Percentiles rank a stretch among this genome's conserved stretches.
Evolutionary conservation across 1,140 invertebrate genomes (phyloP).

Genomic region (Drosophila kanapiae): DNA sequence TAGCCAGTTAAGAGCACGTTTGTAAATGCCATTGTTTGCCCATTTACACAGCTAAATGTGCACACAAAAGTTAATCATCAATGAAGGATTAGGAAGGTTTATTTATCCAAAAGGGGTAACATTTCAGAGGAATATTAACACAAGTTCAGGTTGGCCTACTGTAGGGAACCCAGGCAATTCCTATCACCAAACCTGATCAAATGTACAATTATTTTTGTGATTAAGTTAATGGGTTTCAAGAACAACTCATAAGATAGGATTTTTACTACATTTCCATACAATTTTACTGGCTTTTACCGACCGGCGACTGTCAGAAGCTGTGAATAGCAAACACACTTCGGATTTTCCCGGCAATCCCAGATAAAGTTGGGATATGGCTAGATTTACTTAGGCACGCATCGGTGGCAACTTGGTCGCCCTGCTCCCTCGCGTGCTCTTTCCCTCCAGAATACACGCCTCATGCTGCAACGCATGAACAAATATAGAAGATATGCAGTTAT

Average conservation of each 20-base stretch:
- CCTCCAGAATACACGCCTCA: constrained; percentile 11
- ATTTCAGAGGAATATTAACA: no score
- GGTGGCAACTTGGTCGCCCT: constrained; percentile 27
- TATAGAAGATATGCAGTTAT: constrained; percentile 64
- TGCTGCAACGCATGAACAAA: constrained; percentile 55
- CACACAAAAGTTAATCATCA: constrained; percentile 25
- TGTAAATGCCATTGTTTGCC: constrained; percentile 16
- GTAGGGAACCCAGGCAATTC: neutral
- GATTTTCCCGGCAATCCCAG: constrained; percentile 21
- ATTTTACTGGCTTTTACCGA: constrained; percentile 20
- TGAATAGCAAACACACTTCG: constrained; percentile 15
- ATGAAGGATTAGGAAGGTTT: constrained; percentile 9
- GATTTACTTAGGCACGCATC: constrained; percentile 68
- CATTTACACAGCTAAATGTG: neutral
- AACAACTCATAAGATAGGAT: neutral
- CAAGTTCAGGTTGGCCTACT: neutral
- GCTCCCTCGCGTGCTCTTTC: neutral
- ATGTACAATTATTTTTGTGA: neutral
- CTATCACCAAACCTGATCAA: neutral
- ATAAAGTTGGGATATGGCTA: constrained; percentile 32
- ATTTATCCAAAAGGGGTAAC: neutral
- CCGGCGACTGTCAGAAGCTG: constrained; percentile 16
- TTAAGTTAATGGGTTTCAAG: neutral
- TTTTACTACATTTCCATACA: neutral
- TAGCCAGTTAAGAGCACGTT: constrained; percentile 10